Conservation (phyloP, 2,113 vertebrate genomes). For the Lophotis ruficrista region DNA sequence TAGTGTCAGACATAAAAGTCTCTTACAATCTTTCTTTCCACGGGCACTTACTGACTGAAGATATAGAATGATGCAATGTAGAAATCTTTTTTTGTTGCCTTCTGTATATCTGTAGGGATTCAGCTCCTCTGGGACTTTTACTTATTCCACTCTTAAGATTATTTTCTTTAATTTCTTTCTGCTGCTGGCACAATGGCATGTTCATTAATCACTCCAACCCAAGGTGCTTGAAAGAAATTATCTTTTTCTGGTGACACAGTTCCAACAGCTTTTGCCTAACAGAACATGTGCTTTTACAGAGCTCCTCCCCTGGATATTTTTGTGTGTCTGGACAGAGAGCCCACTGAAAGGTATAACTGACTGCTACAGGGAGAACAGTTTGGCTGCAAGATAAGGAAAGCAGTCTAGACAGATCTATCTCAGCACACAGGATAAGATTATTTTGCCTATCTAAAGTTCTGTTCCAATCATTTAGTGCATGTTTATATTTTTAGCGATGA, state of each 20-base stretch:
- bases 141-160: background rate
- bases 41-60: background rate
- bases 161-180: slow-evolving; percentile 19
- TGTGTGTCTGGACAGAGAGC: background rate
- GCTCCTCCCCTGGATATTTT: background rate
- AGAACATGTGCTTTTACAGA: background rate
- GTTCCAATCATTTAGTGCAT: background rate
- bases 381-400: slow-evolving; percentile 33
- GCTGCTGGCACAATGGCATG: background rate
- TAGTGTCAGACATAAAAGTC: background rate
- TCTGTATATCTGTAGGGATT: background rate
- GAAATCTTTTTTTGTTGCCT: background rate
- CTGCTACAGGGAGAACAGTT: background rate
- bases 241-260: background rate
- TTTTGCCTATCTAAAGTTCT: slow-evolving; percentile 24
- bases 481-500: slow-evolving; percentile 17
- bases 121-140: background rate
- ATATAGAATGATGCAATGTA: background rate
- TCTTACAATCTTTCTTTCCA: background rate
- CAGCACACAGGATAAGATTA: slow-evolving; percentile 1
- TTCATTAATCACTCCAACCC: background rate
- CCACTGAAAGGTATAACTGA: background rate
- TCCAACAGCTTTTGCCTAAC: background rate
- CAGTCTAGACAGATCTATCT: slow-evolving; percentile 29
- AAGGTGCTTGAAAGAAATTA: background rate